Base-by-base conservation (phyloP, 1,140 invertebrate species). In the Trachymyrmex cornetzi region DNA sequence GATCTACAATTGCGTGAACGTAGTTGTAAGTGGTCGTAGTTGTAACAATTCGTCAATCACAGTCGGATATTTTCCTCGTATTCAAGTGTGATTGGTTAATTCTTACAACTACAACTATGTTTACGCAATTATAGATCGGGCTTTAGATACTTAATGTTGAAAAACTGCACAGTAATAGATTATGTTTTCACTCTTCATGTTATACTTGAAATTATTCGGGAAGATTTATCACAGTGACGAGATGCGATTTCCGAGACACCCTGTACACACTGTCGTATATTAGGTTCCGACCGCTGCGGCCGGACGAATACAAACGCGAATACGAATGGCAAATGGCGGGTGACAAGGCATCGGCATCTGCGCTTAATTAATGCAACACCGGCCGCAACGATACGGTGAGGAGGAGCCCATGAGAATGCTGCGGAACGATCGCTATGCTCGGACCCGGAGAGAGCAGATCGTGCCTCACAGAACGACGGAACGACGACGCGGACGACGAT, bases 301-400 rank as follows among this genome's bases (percentile, higher is more conserved):
- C 44, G 71, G 69, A 90, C 72, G 81, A 81, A 84, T 74, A 77
- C 63, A 88, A 90, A 93, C 86, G 87, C 86, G 80, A 81, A 86
- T 74, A 71, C 88, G 88, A 90, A 91, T 89, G 89, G 87, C 90
- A 92, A 93, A 92, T 92, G 90, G 92, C 91, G 90, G 88, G 88
- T 92, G 92, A 93, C 91, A 91, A 92, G 90, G 88, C 82, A 91
- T 93, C 91, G 91, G 89, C 91, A 92, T 92, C 91, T 92, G 89
- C 89, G 92, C 88, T 92, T 92, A 93, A 93, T 93, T 91, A 92
- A 93, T 90, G 92, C 90, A 88, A 64, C 91, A 87, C 77, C 89
- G 61, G 66, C 85, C 55, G 59, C 85, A 64, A 69, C 71, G 84
- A 66, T 64, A 87, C 69, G 61, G 66, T 24, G 80, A 86, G 88